A percentile compares a stretch with the other conserved stretches of the same genome.
These are phyloP conservation scores for Aphodius granarius DNA, from an alignment of 2,888 invertebrate species.

Conservation along the genomic window DNA sequence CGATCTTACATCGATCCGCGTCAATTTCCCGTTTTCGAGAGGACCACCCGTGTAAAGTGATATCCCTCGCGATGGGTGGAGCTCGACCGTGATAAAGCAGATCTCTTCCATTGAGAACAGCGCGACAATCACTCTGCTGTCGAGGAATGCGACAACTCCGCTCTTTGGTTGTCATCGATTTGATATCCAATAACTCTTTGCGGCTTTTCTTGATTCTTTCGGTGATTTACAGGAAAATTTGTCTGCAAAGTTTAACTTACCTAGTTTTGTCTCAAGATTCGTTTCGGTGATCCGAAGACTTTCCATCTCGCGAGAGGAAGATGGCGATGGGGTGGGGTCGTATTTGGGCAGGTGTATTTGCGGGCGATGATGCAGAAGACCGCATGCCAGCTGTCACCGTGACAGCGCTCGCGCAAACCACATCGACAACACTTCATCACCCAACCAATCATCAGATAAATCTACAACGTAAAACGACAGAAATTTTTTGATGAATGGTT, in stretches of 20 bases:
- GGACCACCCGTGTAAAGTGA: neutral
- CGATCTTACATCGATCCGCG: neutral
- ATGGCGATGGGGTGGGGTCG: constrained; percentile 11
- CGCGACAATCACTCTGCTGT: neutral
- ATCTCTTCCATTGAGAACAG: neutral
- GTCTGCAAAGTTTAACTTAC: no score
- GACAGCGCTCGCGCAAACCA: no score
- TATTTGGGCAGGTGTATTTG: constrained; percentile 53
- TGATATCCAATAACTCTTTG: no score
- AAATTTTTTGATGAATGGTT: neutral
- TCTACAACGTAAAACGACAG: neutral
- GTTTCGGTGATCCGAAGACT: no score
- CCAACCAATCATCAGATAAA: neutral
- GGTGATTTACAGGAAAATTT: no score
- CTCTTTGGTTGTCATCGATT: no score
- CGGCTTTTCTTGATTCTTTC: no score
- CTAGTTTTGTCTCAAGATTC: no score
- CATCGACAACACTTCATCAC: neutral
- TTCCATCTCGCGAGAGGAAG: neutral
- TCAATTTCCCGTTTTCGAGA: neutral
- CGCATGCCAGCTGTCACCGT: constrained; percentile 50
- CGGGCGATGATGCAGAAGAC: constrained; percentile 48
- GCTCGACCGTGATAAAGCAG: neutral
- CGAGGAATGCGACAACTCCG: neutral
- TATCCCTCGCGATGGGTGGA: neutral